phyloP scores from a whole-genome alignment of 2,888 invertebrate genomes.

The Megamerina dolium region DNA sequence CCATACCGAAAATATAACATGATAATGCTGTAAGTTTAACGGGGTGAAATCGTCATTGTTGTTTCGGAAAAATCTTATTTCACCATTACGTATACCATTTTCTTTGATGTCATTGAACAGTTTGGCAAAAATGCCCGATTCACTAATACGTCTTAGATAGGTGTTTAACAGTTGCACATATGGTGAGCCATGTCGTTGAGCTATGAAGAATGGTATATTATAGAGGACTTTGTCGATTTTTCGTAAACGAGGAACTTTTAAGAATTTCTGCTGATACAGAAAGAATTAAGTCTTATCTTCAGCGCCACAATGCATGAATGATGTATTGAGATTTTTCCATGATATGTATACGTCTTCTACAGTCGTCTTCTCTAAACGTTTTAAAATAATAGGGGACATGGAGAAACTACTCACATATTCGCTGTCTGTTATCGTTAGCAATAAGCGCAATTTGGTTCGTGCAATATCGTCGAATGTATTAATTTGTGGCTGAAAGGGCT shows the following conservation, averaged over 20 bases:
- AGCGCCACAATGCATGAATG: constrained; percentile 22
- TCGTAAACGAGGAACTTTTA: constrained; percentile 25
- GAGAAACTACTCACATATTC: constrained; percentile 17
- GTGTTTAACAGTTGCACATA: constrained; percentile 27
- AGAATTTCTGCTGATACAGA: constrained; percentile 30
- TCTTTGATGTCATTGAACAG: constrained; percentile 24
- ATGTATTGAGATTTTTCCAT: constrained; percentile 22
- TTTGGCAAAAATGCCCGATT: constrained; percentile 28
- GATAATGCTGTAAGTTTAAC: not conserved
- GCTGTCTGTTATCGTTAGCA: constrained; percentile 18
- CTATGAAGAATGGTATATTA: constrained; percentile 27
- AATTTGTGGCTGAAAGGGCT: constrained; percentile 27
- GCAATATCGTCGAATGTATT: constrained; percentile 25
- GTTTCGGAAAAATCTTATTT: constrained; percentile 19
- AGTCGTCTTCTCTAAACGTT: constrained; percentile 19
- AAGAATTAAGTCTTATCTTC: constrained; percentile 28
- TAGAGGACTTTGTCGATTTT: constrained; percentile 23
- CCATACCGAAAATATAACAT: not conserved
- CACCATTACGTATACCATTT: constrained; percentile 27
- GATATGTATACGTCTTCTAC: constrained; percentile 16
- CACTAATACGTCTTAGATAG: constrained; percentile 25
- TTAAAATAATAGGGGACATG: constrained; percentile 22
- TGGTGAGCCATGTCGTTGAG: constrained; percentile 27
- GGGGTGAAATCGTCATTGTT: not conserved
- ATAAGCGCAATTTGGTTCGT: constrained; percentile 19